These are phyloP conservation scores for Clepsis dumicolana DNA, from an alignment of 2,888 invertebrate species.

Conservation along the genomic window DNA sequence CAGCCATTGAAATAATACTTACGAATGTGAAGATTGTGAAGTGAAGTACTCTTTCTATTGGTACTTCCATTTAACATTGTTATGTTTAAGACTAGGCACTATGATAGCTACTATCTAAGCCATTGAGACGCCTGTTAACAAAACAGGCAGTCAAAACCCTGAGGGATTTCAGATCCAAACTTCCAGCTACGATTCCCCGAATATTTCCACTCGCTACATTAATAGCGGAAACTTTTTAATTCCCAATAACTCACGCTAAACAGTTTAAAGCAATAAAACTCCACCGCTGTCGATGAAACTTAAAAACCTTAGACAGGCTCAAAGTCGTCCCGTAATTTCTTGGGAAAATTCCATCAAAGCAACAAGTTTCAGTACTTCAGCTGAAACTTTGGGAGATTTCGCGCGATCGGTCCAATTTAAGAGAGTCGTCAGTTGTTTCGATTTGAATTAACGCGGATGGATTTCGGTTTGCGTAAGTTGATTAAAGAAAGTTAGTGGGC, in stretches of 20 bases:
- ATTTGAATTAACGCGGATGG: conserved; percentile 6
- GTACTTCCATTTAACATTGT: too few relatives aligned
- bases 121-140: too few relatives aligned
- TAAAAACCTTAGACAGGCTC: conserved; percentile 23
- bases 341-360: conserved; percentile 38
- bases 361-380: conserved; percentile 38
- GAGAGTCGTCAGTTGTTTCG: conserved; percentile 6
- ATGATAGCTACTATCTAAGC: too few relatives aligned
- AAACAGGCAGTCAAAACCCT: neutral
- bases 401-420: conserved; percentile 33
- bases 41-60: too few relatives aligned
- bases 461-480: conserved; percentile 4
- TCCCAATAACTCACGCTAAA: conserved; percentile 28
- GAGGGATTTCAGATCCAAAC: neutral
- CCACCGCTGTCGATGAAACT: conserved; percentile 36
- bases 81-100: too few relatives aligned
- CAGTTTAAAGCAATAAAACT: conserved; percentile 37
- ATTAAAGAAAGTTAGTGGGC: neutral
- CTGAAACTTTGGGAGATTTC: conserved; percentile 24
- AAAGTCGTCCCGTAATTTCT: conserved; percentile 37
- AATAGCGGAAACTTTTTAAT: conserved; percentile 16
- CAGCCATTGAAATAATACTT: too few relatives aligned
- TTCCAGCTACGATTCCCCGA: conserved; percentile 7
- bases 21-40: too few relatives aligned
- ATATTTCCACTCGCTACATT: conserved; percentile 14